These are phyloP conservation scores for Conus ventricosus DNA, from an alignment of 1,140 invertebrate genomes.

Conservation along the genomic window DNA sequence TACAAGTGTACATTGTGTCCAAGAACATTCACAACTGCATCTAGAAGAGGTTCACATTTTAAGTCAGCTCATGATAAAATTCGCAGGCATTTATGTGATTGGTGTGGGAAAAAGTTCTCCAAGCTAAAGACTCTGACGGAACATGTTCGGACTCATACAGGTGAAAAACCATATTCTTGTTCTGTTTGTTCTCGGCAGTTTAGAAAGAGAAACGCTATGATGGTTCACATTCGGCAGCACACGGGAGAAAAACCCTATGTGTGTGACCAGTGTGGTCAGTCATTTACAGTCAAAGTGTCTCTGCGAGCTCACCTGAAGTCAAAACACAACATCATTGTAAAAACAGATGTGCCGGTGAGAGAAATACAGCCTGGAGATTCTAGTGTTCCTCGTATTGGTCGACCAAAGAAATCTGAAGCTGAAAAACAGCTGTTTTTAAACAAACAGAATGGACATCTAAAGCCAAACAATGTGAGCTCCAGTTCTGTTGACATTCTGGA, in stretches of 20 bases:
- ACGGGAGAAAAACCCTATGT: conserved; percentile 67
- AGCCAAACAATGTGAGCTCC: not conserved
- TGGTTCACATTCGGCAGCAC: conserved; percentile 68
- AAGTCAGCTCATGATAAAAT: not conserved
- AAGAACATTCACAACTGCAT: not conserved
- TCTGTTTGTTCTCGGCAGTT: conserved; percentile 11
- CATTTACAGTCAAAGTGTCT: conserved; percentile 19
- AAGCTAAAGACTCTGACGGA: not conserved
- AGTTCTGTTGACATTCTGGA: not conserved
- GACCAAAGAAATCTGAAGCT: not conserved
- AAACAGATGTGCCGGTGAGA: not conserved
- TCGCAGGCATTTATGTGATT: conserved; percentile 17
- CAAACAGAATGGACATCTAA: not conserved
- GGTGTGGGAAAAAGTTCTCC: conserved; percentile 26
- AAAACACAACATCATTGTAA: conserved; percentile 2
- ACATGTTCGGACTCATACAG: conserved; percentile 16
- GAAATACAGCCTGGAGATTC: not conserved
- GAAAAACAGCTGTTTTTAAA: not conserved
- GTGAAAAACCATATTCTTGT: conserved; percentile 18
- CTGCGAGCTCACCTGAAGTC: conserved; percentile 20
- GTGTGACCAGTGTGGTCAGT: conserved; percentile 53
- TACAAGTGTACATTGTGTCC: conserved; percentile 28
- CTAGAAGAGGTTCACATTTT: not conserved
- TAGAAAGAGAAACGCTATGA: conserved; percentile 15
- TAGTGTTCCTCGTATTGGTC: not conserved